Percentiles rank a stretch among this genome's conserved stretches.
Conservation (phyloP, 2,113 vertebrate genomes). For the Crotalus tigris region DNA sequence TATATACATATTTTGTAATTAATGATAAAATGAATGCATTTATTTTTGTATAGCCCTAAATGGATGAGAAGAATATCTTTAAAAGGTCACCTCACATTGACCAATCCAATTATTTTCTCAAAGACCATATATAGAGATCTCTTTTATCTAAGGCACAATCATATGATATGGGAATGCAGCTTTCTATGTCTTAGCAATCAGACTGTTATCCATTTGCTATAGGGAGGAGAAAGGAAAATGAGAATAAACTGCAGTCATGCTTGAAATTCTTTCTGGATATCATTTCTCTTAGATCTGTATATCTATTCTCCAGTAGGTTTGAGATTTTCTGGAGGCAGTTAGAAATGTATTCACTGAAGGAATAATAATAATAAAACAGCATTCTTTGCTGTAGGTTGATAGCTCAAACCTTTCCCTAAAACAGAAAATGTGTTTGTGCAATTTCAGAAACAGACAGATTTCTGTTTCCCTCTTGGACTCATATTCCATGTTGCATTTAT, state of each 20-base stretch:
- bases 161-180: neutral
- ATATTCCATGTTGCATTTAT: neutral
- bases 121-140: neutral
- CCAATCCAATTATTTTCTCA: neutral
- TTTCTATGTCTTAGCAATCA: neutral
- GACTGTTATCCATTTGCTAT: neutral
- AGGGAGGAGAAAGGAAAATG: neutral
- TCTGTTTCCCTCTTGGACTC: neutral
- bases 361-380: neutral
- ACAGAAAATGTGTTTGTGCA: neutral
- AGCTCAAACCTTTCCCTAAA: neutral
- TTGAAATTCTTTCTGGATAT: neutral
- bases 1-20: neutral
- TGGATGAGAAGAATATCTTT: neutral
- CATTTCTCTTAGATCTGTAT: neutral
- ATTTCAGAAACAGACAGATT: neutral
- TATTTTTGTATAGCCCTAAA: neutral
- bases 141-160: neutral
- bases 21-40: neutral
- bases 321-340: neutral
- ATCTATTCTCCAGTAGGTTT: neutral
- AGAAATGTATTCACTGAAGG: neutral
- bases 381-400: neutral
- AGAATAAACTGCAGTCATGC: neutral
- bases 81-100: neutral